phyloP scores from a whole-genome alignment of 2,797 vertebrate genomes.

The Synaphobranchus kaupii region DNA sequence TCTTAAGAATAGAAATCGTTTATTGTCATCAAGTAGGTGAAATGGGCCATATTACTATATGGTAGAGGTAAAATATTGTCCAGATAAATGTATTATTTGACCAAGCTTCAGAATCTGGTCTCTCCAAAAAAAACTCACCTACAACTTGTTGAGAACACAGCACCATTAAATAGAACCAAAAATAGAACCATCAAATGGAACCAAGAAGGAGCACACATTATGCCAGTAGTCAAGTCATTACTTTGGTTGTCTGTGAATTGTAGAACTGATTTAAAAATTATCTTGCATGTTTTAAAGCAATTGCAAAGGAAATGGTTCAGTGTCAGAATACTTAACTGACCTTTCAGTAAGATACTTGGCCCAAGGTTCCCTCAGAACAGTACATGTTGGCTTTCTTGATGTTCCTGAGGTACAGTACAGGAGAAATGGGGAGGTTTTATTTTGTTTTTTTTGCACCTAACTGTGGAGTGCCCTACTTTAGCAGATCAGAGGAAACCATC shows the following conservation, averaged over 20 bases:
- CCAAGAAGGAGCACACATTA: no score
- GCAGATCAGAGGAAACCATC: neutral
- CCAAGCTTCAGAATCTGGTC: neutral
- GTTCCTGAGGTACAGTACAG: neutral
- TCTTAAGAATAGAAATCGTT: neutral
- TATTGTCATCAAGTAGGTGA: neutral
- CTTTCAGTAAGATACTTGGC: neutral
- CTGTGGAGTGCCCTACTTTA: neutral
- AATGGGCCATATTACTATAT: neutral
- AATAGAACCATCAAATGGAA: no score
- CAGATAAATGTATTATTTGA: neutral
- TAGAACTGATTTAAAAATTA: neutral
- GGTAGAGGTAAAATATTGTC: neutral
- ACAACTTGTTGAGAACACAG: neutral
- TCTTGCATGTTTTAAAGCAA: neutral
- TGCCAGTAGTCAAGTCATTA: neutral
- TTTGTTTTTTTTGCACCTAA: no score
- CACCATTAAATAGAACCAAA: neutral
- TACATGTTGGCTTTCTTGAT: neutral
- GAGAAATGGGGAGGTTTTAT: neutral
- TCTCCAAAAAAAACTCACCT: neutral
- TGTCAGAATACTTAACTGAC: neutral
- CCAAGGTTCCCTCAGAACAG: neutral
- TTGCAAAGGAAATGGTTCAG: neutral
- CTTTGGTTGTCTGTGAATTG: neutral